Conservation (phyloP, 2,888 invertebrate species). For the Oscheius onirici region DNA sequence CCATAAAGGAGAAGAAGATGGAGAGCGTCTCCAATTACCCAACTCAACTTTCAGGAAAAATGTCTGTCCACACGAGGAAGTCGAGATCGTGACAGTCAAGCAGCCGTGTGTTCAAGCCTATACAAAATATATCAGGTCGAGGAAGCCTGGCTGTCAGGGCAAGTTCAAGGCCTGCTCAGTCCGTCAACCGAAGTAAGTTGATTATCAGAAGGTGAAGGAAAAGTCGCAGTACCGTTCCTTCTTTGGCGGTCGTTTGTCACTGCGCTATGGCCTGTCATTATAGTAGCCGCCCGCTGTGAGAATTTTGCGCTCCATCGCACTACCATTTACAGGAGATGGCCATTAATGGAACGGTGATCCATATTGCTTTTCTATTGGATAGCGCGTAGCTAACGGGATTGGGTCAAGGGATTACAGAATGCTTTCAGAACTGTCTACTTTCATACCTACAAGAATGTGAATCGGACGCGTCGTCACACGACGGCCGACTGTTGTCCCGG, state of each 20-base stretch:
- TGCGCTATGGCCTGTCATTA: conserved; percentile 22
- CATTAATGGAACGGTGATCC: background rate
- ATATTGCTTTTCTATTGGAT: background rate
- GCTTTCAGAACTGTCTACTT: conserved; percentile 74
- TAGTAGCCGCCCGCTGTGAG: conserved; percentile 19
- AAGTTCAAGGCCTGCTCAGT: conserved; percentile 73
- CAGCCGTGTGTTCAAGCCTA: conserved; percentile 75
- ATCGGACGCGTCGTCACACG: conserved; percentile 73
- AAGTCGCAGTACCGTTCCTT: background rate
- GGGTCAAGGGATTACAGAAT: background rate
- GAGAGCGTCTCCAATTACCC: background rate
- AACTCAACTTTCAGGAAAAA: conserved; percentile 73
- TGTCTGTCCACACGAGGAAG: conserved; percentile 75
- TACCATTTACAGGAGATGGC: background rate
- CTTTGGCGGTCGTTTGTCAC: conserved; percentile 25
- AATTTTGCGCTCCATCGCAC: conserved; percentile 28
- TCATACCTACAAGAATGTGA: conserved; percentile 73
- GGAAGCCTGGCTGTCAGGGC: conserved; percentile 74
- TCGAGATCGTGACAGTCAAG: conserved; percentile 73
- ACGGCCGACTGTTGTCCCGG: conserved; percentile 75
- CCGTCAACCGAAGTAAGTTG: conserved; percentile 73
- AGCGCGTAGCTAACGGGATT: background rate
- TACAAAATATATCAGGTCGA: conserved; percentile 74
- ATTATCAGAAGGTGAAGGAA: background rate
- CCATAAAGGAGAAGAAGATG: background rate